Percentiles rank a stretch among this genome's conserved stretches.
phyloP scores from a whole-genome alignment of 2,797 vertebrate genomes.

The Hapalemur alaotrensis region DNA sequence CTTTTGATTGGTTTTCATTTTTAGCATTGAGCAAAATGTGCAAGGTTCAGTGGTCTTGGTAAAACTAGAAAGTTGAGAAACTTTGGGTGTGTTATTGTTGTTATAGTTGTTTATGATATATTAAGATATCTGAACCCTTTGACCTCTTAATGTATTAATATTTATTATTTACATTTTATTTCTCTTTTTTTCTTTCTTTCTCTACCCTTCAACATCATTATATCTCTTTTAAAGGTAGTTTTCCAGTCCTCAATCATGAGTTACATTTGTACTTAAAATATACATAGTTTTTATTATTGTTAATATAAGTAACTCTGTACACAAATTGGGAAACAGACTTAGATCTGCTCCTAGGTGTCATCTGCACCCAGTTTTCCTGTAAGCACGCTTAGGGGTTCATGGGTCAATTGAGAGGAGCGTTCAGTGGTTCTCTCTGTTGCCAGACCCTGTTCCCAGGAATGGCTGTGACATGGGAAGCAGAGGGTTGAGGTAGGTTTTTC shows the following conservation, averaged over 20 bases:
- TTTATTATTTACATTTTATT: slow-evolving; percentile 26
- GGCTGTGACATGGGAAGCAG: not conserved
- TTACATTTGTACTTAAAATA: not conserved
- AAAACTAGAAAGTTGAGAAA: slow-evolving; percentile 14
- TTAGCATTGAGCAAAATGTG: not conserved
- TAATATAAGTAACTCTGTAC: not conserved
- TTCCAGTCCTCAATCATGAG: not conserved
- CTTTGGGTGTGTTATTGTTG: not conserved
- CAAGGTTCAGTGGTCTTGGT: not conserved
- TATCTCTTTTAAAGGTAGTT: not conserved
- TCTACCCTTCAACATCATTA: not conserved
- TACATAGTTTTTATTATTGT: not conserved
- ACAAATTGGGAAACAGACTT: not conserved
- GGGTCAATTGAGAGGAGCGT: not conserved
- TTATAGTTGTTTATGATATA: not conserved
- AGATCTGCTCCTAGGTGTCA: not conserved
- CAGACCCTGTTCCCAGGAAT: not conserved
- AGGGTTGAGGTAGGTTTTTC: not conserved
- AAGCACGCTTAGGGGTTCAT: not conserved
- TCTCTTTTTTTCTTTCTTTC: not conserved
- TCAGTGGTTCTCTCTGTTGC: not conserved
- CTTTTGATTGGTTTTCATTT: slow-evolving; percentile 44
- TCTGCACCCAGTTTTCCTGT: not conserved
- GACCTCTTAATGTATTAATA: not conserved
- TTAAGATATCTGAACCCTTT: not conserved